Percentiles rank a stretch among this genome's conserved stretches.
Evolutionary conservation across 2,888 invertebrate genomes (phyloP).

Genomic region (Dicranocentrus wangi): DNA sequence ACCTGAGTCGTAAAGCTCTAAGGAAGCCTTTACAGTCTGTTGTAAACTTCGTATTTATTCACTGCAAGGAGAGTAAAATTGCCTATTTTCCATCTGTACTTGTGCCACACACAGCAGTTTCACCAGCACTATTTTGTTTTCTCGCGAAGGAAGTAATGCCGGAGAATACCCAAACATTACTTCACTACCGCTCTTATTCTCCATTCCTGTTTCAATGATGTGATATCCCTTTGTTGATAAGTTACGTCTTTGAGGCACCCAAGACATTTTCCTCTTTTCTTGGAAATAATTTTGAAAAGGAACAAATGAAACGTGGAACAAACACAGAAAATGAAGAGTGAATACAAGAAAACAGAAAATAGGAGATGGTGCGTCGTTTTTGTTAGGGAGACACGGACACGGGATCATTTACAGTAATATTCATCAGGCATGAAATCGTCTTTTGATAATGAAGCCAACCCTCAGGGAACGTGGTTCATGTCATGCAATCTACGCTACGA

Average conservation of each 20-base stretch:
- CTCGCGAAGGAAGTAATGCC: constrained; percentile 12
- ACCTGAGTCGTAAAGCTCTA: constrained; percentile 21
- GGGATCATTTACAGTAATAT: constrained; percentile 64
- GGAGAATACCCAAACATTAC: constrained; percentile 6
- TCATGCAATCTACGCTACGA: constrained; percentile 33
- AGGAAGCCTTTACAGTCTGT: not conserved
- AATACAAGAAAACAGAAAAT: not conserved
- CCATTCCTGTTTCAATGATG: not conserved
- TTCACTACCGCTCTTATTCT: constrained; percentile 21
- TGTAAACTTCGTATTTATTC: constrained; percentile 14
- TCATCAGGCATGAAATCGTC: constrained; percentile 70
- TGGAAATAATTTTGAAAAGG: constrained; percentile 53
- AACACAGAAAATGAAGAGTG: constrained; percentile 49
- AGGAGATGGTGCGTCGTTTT: constrained; percentile 13
- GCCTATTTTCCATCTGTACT: constrained; percentile 21
- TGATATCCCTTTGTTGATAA: not conserved
- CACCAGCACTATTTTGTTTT: not conserved
- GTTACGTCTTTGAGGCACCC: constrained; percentile 2
- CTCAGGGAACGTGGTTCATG: constrained; percentile 48
- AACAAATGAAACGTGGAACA: constrained; percentile 57
- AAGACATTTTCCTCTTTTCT: constrained; percentile 34
- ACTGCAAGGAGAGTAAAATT: constrained; percentile 13
- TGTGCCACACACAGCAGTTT: not conserved
- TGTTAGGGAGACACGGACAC: constrained; percentile 34
- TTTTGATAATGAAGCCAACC: constrained; percentile 69